Evolutionary conservation across 2,113 vertebrate species (phyloP).

Genomic region (Argyrosomus japonicus): DNA sequence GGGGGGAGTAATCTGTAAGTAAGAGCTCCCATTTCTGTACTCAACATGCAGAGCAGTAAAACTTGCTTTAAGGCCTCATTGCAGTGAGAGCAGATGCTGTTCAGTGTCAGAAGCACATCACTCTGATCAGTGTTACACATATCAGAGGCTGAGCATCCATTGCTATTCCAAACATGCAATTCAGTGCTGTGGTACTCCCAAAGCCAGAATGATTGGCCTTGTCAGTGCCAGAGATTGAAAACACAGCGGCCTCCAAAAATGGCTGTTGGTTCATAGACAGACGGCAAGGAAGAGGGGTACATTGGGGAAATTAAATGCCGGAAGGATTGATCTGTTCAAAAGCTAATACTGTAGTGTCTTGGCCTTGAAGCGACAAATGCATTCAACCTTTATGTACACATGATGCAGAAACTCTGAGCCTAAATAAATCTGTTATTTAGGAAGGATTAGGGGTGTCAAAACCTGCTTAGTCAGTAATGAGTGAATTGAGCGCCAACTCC

Average conservation of each 20-base stretch:
- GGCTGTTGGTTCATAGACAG: conserved; percentile 2
- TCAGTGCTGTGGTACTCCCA: conserved; percentile 26
- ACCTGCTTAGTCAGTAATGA: not conserved
- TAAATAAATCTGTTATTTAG: conserved; percentile 17
- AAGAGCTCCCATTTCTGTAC: conserved; percentile 17
- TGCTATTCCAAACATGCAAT: conserved; percentile 60
- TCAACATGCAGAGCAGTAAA: conserved; percentile 15
- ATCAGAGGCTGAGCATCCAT: conserved; percentile 27
- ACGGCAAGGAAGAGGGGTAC: not conserved
- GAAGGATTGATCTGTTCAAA: conserved; percentile 28
- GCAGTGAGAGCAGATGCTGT: conserved; percentile 25
- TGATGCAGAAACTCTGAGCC: not conserved
- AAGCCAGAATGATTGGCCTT: conserved; percentile 55
- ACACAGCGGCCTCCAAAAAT: conserved; percentile 34
- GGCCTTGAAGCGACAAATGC: conserved; percentile 13
- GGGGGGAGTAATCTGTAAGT: conserved; percentile 39
- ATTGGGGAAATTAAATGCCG: conserved; percentile 61
- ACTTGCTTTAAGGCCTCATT: conserved; percentile 33
- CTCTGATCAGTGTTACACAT: conserved; percentile 31
- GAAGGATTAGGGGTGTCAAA: not conserved
- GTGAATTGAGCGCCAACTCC: conserved; percentile 3
- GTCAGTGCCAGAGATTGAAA: conserved; percentile 59
- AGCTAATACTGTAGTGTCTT: conserved; percentile 12
- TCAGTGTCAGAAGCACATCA: conserved; percentile 17
- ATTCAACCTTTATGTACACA: not conserved